Evolutionary conservation across 2,113 vertebrate species (phyloP).

Genomic region (Gymnorhina tibicen): DNA sequence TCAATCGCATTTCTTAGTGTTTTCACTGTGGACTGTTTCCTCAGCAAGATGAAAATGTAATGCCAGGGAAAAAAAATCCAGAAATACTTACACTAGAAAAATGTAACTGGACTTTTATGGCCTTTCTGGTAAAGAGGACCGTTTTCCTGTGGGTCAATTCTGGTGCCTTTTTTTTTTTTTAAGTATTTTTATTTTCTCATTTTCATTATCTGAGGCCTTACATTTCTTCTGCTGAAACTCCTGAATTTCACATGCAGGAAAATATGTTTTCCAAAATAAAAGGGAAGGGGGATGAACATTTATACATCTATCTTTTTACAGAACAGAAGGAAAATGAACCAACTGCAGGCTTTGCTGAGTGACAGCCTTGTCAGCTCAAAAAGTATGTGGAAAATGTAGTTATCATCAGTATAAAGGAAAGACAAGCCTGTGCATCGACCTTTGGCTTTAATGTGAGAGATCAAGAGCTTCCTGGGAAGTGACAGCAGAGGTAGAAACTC

Average conservation of each 20-base stretch:
- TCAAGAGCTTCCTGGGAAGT: not conserved
- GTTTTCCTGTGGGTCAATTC: not conserved
- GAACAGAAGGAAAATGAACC: conserved; percentile 53
- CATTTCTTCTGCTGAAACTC: not conserved
- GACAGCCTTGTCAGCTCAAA: conserved; percentile 65
- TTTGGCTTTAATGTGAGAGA: conserved; percentile 71
- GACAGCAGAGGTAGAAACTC: not conserved
- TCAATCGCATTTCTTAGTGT: not conserved
- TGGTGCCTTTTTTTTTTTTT: not conserved
- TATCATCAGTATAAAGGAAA: conserved; percentile 47
- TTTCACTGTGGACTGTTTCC: not conserved
- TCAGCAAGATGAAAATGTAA: not conserved
- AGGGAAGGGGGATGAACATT: not conserved
- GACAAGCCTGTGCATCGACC: conserved; percentile 40
- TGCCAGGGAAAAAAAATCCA: not conserved
- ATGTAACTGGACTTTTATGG: not conserved
- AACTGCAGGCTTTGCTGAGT: conserved; percentile 67
- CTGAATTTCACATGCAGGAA: not conserved
- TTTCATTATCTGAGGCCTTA: not conserved
- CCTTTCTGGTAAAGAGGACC: not conserved
- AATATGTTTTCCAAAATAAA: not conserved
- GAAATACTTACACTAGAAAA: not conserved
- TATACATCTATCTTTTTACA: not conserved
- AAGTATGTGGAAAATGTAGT: conserved; percentile 73
- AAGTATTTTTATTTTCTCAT: not conserved